phyloP scores from a whole-genome alignment of 2,888 invertebrate genomes.

The Cosmia pyralina region DNA sequence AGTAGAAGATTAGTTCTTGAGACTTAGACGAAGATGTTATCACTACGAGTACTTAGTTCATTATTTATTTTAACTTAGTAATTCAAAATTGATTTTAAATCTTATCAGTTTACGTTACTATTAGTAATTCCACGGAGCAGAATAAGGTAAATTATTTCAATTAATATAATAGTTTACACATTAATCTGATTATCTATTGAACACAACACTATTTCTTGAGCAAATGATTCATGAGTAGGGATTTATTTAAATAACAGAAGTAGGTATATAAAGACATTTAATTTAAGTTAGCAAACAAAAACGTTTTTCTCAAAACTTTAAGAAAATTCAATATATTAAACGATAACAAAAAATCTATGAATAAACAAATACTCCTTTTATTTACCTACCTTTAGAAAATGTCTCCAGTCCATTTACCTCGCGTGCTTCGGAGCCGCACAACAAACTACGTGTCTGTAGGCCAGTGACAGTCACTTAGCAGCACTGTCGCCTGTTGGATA shows the following conservation, averaged over 20 bases:
- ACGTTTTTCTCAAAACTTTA: neutral
- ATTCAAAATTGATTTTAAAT: neutral
- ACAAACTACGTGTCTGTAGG: conserved; percentile 36
- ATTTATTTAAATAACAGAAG: neutral
- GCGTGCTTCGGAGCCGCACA: conserved; percentile 17
- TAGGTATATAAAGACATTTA: neutral
- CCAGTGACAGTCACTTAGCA: conserved; percentile 59
- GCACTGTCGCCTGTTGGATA: conserved; percentile 40
- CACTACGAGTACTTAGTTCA: neutral
- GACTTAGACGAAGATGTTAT: conserved; percentile 18
- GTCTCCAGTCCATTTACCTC: neutral
- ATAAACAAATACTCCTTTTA: neutral
- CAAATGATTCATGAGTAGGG: neutral
- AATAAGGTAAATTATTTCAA: neutral
- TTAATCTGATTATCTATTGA: no score
- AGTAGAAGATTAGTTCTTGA: neutral
- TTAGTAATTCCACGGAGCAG: neutral
- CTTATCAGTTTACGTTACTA: neutral
- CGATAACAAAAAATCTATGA: neutral
- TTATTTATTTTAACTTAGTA: conserved; percentile 6
- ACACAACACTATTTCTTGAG: neutral
- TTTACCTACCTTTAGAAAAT: neutral
- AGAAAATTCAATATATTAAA: neutral
- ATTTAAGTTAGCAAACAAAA: neutral
- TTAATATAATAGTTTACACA: neutral